These are phyloP conservation scores for Nasonia vitripennis DNA, from an alignment of 1,140 invertebrate species.

Conservation along the genomic window DNA sequence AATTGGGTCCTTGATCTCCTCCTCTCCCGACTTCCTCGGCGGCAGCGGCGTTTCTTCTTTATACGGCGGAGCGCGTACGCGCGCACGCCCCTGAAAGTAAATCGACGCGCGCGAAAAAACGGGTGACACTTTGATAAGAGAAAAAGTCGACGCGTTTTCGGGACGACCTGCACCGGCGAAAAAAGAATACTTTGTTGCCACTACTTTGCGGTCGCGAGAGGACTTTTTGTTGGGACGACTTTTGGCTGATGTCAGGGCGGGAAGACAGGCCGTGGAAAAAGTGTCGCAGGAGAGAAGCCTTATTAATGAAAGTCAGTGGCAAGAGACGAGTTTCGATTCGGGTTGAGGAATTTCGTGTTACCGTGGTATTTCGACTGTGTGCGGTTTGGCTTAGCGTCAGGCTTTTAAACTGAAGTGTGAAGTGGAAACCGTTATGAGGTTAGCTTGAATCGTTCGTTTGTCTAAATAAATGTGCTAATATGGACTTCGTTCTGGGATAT, in stretches of 20 bases:
- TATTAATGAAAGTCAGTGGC: conserved; percentile 19
- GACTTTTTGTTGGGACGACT: not conserved
- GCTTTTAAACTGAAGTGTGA: not conserved
- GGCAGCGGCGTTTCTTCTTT: conserved; percentile 21
- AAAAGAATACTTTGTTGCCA: conserved; percentile 31
- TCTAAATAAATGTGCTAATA: no score
- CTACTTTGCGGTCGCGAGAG: not conserved
- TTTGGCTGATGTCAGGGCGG: not conserved
- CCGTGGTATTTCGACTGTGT: not conserved
- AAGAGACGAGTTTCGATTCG: not conserved
- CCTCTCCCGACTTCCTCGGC: conserved; percentile 11
- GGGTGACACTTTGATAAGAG: conserved; percentile 48
- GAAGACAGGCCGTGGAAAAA: not conserved
- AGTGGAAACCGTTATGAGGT: not conserved
- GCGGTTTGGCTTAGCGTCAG: not conserved
- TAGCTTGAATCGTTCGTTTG: not conserved
- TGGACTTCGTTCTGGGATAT: not conserved
- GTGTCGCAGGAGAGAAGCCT: conserved; percentile 18
- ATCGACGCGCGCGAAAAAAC: conserved; percentile 28
- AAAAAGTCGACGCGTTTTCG: conserved; percentile 5
- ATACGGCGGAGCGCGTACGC: not conserved
- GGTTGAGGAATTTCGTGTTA: not conserved
- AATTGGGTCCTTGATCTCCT: conserved; percentile 48
- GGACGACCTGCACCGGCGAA: not conserved
- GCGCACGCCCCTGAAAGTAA: not conserved